Evolutionary conservation across 2,113 vertebrate genomes (phyloP), one percentile per base, ranked within the genome.

Genomic region (Lepus americanus): DNA sequence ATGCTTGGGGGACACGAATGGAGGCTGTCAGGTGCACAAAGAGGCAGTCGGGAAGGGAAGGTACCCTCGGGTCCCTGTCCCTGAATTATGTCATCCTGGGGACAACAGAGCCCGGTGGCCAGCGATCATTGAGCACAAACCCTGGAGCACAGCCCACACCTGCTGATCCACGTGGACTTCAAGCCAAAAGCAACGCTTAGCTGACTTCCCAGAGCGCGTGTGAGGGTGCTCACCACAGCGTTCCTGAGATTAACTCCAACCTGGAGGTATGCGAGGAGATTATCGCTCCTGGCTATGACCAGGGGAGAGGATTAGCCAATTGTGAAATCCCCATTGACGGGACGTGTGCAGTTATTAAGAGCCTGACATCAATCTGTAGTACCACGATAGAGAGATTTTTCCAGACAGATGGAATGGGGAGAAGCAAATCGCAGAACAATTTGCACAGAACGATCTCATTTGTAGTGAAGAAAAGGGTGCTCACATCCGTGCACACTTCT

Each of bases 151-250:
- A 51, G 49, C 55, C 39, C 78, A 49, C 44, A 36, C 19, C 6
- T 51, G 70, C 10, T 3, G 14, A n/a, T 7, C 13, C 23, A 4
- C 13, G 11, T 6, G 6, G 33, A 67, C 63, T 33, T 76, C 67
- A 10, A 36, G 44, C 33, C 44, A 44, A 17, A 72, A 53, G 74
- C 53, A 74, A 33, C 17, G 17, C 53, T 39, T 33, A 19, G 3
- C 3, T 1, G 33, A 4, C 36, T 6, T 16, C 12, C 61, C 1
- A 8, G 23, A 22, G 36, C 33, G 59, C 0, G 0, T n/a, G 33
- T 6, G 10, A 27, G 59, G 80, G 33, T 31, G 23, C 53, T 49
- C 61, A 25, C 0, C 16, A 31, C 23, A 70, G 31, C 25, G 16
- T 1, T 31, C 12, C 3, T 61, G 17, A n/a, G 27, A 51, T 33